These are phyloP conservation scores for Orthosia incerta DNA, from an alignment of 2,888 invertebrate genomes.

Conservation along the genomic window DNA sequence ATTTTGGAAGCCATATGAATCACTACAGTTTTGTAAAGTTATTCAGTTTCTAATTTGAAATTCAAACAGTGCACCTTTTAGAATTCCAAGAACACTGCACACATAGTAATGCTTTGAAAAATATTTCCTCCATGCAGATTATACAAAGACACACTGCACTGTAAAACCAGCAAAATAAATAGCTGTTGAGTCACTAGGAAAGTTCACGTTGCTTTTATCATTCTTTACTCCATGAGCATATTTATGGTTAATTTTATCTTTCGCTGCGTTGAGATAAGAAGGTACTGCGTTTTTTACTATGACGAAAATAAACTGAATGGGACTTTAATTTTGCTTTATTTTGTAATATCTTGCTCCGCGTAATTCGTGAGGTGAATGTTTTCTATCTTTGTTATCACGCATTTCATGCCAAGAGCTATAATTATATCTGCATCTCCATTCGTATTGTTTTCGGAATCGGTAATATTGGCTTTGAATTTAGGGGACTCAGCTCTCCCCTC, in stretches of 20 bases:
- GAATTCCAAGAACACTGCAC: slow-evolving; percentile 47
- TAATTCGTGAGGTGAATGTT: slow-evolving; percentile 20
- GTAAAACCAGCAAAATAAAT: slow-evolving; percentile 37
- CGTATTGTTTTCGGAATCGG: slow-evolving; percentile 31
- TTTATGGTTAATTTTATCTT: slow-evolving; percentile 39
- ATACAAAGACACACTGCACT: slow-evolving; percentile 40
- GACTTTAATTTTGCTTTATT: slow-evolving; percentile 16
- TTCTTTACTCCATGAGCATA: slow-evolving; percentile 17
- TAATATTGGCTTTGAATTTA: slow-evolving; percentile 34
- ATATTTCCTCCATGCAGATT: slow-evolving; percentile 53
- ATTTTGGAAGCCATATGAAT: not conserved
- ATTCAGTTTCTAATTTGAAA: slow-evolving; percentile 25
- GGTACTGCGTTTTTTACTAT: slow-evolving; percentile 2
- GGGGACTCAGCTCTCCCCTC: slow-evolving; percentile 42
- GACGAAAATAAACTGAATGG: slow-evolving; percentile 19
- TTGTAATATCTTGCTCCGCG: slow-evolving; percentile 1
- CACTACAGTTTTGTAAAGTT: slow-evolving; percentile 18
- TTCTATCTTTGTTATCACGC: slow-evolving; percentile 22
- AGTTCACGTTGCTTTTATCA: slow-evolving; percentile 43
- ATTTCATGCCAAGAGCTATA: slow-evolving; percentile 36
- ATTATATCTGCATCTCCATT: slow-evolving; percentile 29
- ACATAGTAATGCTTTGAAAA: slow-evolving; percentile 37
- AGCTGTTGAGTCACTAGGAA: slow-evolving; percentile 39
- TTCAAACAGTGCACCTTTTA: slow-evolving; percentile 51
- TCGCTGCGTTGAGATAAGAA: slow-evolving; percentile 26